Evolutionary conservation across 2,888 invertebrate genomes (phyloP), one percentile per base, ranked within the genome.

Genomic region (Meteorus colon): DNA sequence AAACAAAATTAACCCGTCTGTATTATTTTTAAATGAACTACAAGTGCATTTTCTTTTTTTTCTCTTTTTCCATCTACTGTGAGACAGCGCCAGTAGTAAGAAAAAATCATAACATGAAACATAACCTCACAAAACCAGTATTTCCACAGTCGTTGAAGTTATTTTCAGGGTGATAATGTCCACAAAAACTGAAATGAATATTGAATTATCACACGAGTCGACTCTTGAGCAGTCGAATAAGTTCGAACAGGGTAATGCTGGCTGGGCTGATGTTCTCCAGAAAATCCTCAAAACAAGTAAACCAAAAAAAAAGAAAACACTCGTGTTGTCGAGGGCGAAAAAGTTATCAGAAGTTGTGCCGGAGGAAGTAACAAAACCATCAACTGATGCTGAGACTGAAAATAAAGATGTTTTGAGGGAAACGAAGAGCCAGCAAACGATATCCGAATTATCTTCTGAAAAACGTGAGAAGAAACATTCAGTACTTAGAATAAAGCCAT

Each of bases 251-350:
- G 34, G 34, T 0, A 95, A 95, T 87, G 90, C 92, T 79, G 95
- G 94, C 2, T 96, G 96, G 96, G 96, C 95, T 1, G 94, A 96
- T 90, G 96, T 95, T 0, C 93, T 97, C 86, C 91, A 94, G 8
- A 96, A 96, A 89, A 95, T 97, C 80, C 91, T 97, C 31, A 93
- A 92, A 77, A 92, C 94, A 1, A 94, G 92, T 37, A 95, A 95
- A 86, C 94, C 95, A 0, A 94, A 94, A 88, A 92, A 92, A 60
- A 95, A 95, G 83, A 95, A 94, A 86, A 92, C 93, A 0, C 89
- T 95, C 73, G 95, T 96, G 0, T 88, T 97, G 51, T 95, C 96
- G 0, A 94, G 95, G 86, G 96, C 96, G 0, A 96, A 95, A 86
- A 95, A 95, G 88, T 87, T 94, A 74, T 92, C 91, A 4, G 93